Base-by-base conservation (phyloP, 1,140 invertebrate species). In the Hyposmocoma kahamanoa region DNA sequence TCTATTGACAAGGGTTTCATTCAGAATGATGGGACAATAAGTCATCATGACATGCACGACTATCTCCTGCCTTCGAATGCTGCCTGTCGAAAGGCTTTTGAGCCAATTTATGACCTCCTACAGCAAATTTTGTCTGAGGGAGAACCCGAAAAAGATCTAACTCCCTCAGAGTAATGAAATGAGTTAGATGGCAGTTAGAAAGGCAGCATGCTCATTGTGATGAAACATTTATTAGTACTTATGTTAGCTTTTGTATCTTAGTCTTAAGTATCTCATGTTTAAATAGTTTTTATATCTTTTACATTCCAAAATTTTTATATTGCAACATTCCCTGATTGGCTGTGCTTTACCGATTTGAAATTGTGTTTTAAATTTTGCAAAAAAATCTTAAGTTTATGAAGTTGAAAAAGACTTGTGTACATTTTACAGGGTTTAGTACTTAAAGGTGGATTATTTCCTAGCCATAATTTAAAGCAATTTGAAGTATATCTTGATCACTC, bases 1-100 rank as follows among this genome's bases (percentile, higher is more conserved):
- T 80, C 86, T 50, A 92, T 94, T 57, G 93, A 94, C 67, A 91
- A 93, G 64, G 91, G 91, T 19, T 89, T 95, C 59, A 89, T 96
- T 26, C 90, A 93, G 66, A 87, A 88, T 30, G 93, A 95, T 82
- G 94, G 93, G 6, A 90, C 89, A 18, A 95, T 97, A 47, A 93
- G 91, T 72, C 93, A 95, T 70, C 91, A 92, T 67, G 95, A 97
- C 72, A 95, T 97, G 93, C 91, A 92, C 68, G 96, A 97, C 81
- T 97, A 96, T 82, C 88, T 96, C 21, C 93, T 96, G 71, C 88
- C 96, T 22, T 96, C 94, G 1, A 92, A 93, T 80, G 87, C 91
- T 43, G 95, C 94, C 32, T 95, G 95, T 81, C 88, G 90, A 61
- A 96, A 96, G 78, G 92, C 92, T 18, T 95, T 95, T 85, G 93